Evolutionary conservation across 2,888 invertebrate genomes (phyloP).

Genomic region (Parapristionchus giblindavisi): DNA sequence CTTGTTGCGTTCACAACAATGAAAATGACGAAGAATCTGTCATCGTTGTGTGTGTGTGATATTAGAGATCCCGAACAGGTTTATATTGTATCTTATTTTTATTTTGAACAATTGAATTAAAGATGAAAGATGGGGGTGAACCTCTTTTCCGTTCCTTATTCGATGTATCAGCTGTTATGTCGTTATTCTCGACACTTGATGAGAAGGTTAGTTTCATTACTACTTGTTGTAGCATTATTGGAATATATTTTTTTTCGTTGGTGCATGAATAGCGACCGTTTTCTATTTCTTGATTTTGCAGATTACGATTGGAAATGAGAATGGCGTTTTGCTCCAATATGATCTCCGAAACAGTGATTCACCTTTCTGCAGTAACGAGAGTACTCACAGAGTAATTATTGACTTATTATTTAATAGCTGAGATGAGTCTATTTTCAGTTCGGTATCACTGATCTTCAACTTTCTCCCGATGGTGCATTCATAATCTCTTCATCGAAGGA

Average conservation of each 20-base stretch:
- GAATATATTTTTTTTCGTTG: neutral
- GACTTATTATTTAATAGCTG: neutral
- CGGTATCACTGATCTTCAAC: conserved; percentile 94
- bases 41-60: conserved; percentile 76
- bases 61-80: conserved; percentile 72
- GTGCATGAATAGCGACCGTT: neutral
- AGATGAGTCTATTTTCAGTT: conserved; percentile 73
- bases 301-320: conserved; percentile 45
- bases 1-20: conserved; percentile 63
- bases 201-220: conserved; percentile 74
- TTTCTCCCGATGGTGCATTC: conserved; percentile 77
- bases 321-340: conserved; percentile 81
- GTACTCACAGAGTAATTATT: conserved; percentile 48
- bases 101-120: neutral
- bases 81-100: conserved; percentile 15
- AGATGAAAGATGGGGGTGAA: conserved; percentile 33
- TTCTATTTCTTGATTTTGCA: neutral
- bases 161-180: conserved; percentile 53
- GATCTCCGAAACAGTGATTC: conserved; percentile 78
- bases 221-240: neutral
- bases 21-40: conserved; percentile 62
- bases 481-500: conserved; percentile 97
- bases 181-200: conserved; percentile 89
- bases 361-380: conserved; percentile 74
- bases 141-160: conserved; percentile 47